Percentiles rank a stretch among this genome's conserved stretches.
These are phyloP conservation scores for Larimichthys crocea DNA, from an alignment of 2,113 vertebrate genomes.

Conservation along the genomic window DNA sequence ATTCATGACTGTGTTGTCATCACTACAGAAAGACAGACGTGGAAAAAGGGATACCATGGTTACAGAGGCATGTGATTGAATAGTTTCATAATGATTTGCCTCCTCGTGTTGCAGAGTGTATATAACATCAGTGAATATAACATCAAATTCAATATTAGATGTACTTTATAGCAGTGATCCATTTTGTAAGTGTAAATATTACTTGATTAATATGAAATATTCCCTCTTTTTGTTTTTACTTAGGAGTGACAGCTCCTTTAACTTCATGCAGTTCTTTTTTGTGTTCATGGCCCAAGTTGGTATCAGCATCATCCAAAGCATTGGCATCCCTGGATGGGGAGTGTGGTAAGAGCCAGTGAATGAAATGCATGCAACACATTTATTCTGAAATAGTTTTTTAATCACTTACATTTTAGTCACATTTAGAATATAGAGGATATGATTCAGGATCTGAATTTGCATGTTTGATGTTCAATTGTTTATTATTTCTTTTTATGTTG, in stretches of 20 bases:
- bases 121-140: too few species aligned
- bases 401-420: background rate
- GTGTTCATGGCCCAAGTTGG: slow-evolving; percentile 97
- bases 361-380: background rate
- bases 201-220: too few species aligned
- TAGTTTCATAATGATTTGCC: background rate
- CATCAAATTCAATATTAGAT: background rate
- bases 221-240: background rate
- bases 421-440: background rate
- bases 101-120: background rate
- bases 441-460: background rate
- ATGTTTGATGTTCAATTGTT: background rate
- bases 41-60: background rate
- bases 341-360: slow-evolving; percentile 90
- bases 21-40: background rate
- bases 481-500: background rate
- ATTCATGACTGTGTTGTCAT: background rate
- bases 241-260: slow-evolving; percentile 98
- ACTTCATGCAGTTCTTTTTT: slow-evolving; percentile 99
- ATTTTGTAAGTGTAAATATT: background rate
- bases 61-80: background rate
- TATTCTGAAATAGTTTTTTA: background rate
- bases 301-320: slow-evolving; percentile 95
- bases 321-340: slow-evolving; percentile 98
- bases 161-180: background rate